A percentile compares a stretch with the other conserved stretches of the same genome.
Evolutionary conservation across 92 coral and sea anemone species (phyloP).

Genomic region (Zoanthus sansibaricus): DNA sequence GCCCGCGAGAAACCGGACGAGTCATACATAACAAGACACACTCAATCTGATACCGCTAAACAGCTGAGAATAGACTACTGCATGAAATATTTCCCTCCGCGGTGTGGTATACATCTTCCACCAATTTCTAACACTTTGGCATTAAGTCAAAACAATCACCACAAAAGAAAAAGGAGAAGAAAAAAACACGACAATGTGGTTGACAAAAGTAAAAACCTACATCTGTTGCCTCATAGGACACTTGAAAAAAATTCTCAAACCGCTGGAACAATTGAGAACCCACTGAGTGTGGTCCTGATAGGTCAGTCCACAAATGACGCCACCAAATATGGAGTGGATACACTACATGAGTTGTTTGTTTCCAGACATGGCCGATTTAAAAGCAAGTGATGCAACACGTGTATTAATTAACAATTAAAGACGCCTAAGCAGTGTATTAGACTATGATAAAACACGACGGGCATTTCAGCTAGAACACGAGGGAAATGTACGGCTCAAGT

Average conservation of each 20-base stretch:
- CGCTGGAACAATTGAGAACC: slow-evolving; percentile 39
- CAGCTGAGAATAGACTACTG: background rate
- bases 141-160: background rate
- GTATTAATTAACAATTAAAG: too few relatives aligned
- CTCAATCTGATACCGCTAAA: slow-evolving; percentile 33
- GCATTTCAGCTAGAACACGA: too few relatives aligned
- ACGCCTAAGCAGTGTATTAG: too few relatives aligned
- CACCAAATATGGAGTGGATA: slow-evolving; percentile 13
- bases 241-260: slow-evolving; percentile 31
- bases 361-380: slow-evolving; percentile 76
- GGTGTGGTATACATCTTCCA: slow-evolving; percentile 14
- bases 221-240: background rate
- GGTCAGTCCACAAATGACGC: slow-evolving; percentile 62
- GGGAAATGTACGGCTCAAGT: too few relatives aligned
- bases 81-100: background rate
- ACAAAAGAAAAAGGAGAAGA: slow-evolving; percentile 14
- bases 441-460: too few relatives aligned
- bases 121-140: background rate
- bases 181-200: background rate
- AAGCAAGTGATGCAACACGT: slow-evolving; percentile 47
- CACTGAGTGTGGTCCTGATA: slow-evolving; percentile 64
- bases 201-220: background rate
- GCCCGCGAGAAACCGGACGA: slow-evolving; percentile 35
- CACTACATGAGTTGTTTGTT: slow-evolving; percentile 53
- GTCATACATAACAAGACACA: slow-evolving; percentile 16